phyloP scores from a whole-genome alignment of 2,888 invertebrate species.

The Axea sp. region DNA sequence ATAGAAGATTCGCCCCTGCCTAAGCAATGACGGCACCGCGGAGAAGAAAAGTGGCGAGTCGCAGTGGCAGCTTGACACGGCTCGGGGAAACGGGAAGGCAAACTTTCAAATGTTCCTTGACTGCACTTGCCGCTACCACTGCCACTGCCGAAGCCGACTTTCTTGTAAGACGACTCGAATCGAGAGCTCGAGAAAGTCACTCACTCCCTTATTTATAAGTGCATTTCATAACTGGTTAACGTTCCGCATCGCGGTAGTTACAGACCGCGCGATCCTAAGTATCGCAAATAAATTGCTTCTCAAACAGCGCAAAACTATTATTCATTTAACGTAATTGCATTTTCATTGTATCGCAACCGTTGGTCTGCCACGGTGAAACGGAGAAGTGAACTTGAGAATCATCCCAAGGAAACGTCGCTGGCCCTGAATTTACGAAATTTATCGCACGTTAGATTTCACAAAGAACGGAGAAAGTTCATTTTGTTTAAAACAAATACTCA shows the following conservation, averaged over 20 bases:
- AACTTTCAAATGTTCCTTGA: constrained; percentile 74
- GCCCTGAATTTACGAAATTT: constrained; percentile 25
- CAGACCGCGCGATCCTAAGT: constrained; percentile 50
- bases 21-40: constrained; percentile 35
- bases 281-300: constrained; percentile 59
- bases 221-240: constrained; percentile 78
- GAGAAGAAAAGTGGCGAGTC: constrained; percentile 68
- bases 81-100: constrained; percentile 59
- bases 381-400: constrained; percentile 40
- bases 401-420: constrained; percentile 14
- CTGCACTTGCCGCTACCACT: constrained; percentile 72
- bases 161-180: constrained; percentile 71
- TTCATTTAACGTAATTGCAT: constrained; percentile 57
- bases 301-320: constrained; percentile 49
- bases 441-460: too few relatives aligned
- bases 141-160: constrained; percentile 69
- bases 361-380: constrained; percentile 33
- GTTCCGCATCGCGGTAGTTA: constrained; percentile 75
- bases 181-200: constrained; percentile 74
- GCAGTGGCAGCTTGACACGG: constrained; percentile 44
- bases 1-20: constrained; percentile 12
- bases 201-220: constrained; percentile 72
- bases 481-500: too few relatives aligned
- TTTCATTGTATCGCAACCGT: constrained; percentile 41
- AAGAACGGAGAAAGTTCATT: too few relatives aligned